Conservation (phyloP, 2,888 invertebrate genomes). For the Portevinia maculata region DNA sequence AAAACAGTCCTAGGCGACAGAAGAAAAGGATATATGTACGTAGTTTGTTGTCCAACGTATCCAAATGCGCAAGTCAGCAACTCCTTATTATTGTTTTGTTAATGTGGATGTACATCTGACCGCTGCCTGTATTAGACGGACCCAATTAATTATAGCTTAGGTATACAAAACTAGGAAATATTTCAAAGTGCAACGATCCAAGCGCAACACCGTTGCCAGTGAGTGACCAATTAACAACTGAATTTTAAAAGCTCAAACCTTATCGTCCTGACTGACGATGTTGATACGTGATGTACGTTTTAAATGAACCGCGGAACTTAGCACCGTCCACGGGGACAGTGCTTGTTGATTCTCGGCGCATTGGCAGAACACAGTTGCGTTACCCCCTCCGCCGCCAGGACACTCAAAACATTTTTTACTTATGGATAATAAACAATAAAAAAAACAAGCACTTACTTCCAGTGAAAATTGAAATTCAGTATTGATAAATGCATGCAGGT, state of each 20-base stretch:
- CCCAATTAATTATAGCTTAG: no score
- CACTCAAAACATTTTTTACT: neutral
- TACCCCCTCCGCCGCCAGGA: neutral
- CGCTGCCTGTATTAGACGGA: no score
- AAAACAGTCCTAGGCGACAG: neutral
- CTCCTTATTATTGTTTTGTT: neutral
- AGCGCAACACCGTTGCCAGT: no score
- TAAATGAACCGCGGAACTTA: no score
- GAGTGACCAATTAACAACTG: no score
- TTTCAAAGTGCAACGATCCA: no score
- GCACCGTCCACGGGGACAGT: neutral
- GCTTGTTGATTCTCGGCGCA: conserved; percentile 5
- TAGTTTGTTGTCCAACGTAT: neutral
- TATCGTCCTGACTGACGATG: no score
- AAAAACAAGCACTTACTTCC: conserved; percentile 40
- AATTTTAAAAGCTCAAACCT: no score
- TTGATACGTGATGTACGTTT: neutral
- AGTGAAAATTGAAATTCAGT: conserved; percentile 30
- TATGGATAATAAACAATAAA: conserved; percentile 4
- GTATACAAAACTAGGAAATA: no score
- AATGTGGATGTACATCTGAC: no score
- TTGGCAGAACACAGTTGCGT: neutral
- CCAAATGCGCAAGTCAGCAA: neutral
- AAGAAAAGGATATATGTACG: neutral
- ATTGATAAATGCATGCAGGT: conserved; percentile 43